Conservation (phyloP, 2,113 vertebrate species). For the Cairina moschata region DNA sequence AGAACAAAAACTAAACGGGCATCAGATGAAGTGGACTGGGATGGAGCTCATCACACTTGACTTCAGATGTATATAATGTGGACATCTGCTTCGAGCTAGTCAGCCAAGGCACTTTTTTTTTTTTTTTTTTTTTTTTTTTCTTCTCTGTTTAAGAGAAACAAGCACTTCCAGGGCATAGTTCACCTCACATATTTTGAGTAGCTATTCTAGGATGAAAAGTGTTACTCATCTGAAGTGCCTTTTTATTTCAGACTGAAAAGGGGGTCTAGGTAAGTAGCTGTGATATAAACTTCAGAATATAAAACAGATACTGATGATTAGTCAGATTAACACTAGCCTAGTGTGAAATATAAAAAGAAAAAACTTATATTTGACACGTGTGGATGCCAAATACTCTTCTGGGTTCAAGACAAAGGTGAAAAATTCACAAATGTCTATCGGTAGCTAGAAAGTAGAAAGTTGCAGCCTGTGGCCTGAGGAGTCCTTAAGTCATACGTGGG, state of each 20-base stretch:
- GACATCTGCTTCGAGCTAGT: neutral
- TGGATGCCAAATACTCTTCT: neutral
- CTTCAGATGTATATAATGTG: neutral
- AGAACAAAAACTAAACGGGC: neutral
- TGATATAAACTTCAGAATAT: neutral
- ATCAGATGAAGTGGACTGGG: neutral
- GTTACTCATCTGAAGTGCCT: neutral
- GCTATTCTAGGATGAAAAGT: neutral
- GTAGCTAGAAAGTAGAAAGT: neutral
- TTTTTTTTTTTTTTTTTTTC: neutral
- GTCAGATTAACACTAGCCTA: neutral
- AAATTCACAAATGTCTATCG: neutral
- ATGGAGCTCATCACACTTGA: neutral
- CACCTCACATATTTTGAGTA: neutral
- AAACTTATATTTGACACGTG: neutral
- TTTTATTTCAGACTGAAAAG: neutral
- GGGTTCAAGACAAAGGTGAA: neutral
- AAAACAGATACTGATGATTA: neutral
- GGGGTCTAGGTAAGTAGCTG: neutral
- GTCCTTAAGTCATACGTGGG: neutral
- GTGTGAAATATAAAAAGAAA: neutral
- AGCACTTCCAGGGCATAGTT: neutral
- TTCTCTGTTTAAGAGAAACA: neutral
- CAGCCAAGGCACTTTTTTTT: neutral
- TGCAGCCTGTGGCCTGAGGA: neutral